Evolutionary conservation across 1,140 invertebrate genomes (phyloP).

Genomic region (Phocides pigmalion): DNA sequence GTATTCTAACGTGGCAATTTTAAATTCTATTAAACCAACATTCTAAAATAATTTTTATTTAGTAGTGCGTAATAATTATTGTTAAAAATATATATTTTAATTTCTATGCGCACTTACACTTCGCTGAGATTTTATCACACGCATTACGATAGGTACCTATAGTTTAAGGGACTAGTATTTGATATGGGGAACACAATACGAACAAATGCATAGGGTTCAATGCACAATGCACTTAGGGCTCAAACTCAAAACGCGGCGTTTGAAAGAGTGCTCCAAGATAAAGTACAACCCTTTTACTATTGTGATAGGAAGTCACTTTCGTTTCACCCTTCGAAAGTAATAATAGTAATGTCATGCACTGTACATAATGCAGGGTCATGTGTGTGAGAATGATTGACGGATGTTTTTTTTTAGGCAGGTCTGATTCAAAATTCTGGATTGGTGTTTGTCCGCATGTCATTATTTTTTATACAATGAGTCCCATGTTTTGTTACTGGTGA

Average conservation of each 20-base stretch:
- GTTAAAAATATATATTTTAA: neutral
- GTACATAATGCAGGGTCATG: neutral
- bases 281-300: conserved; percentile 34
- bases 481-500: no score
- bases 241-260: conserved; percentile 27
- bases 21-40: no score
- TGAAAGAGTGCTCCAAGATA: conserved; percentile 26
- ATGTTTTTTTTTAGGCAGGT: neutral
- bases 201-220: conserved; percentile 26
- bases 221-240: conserved; percentile 29
- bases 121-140: conserved; percentile 22
- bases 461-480: no score
- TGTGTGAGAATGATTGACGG: conserved; percentile 1
- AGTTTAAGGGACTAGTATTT: conserved; percentile 22
- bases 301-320: conserved; percentile 31
- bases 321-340: conserved; percentile 22
- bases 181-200: conserved; percentile 30
- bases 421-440: neutral
- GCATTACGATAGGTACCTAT: neutral
- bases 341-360: conserved; percentile 20
- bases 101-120: neutral
- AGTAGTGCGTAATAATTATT: no score
- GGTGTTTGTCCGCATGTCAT: no score
- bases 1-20: no score
- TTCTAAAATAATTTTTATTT: no score